phyloP scores from a whole-genome alignment of 2,113 vertebrate genomes.

The Syrrhaptes paradoxus region DNA sequence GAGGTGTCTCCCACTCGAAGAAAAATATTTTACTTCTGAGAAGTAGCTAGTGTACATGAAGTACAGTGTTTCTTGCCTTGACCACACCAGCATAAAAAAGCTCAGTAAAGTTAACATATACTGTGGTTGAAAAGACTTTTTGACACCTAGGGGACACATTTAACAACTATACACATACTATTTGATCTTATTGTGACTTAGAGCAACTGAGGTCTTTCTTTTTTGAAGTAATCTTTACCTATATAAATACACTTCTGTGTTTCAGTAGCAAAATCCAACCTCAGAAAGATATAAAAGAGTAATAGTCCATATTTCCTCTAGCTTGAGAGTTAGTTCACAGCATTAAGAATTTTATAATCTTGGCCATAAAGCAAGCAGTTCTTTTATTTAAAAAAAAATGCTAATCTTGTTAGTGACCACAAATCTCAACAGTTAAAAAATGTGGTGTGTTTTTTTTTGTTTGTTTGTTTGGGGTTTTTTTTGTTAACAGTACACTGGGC shows the following conservation, averaged over 20 bases:
- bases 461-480: neutral
- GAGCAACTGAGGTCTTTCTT: neutral
- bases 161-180: neutral
- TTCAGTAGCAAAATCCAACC: neutral
- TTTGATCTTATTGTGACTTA: neutral
- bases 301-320: neutral
- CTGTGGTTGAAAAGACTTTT: neutral
- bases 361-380: neutral
- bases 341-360: neutral
- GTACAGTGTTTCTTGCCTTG: neutral
- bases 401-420: neutral
- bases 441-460: too few species aligned
- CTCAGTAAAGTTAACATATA: neutral
- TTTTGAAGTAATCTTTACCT: neutral
- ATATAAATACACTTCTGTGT: neutral
- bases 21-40: neutral
- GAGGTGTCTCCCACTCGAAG: neutral
- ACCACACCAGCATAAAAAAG: neutral
- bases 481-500: neutral
- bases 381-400: neutral
- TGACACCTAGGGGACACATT: neutral
- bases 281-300: neutral
- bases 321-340: neutral
- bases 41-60: neutral
- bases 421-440: neutral